Evolutionary conservation across 2,113 vertebrate genomes (phyloP).

Genomic region (Callipepla squamata): DNA sequence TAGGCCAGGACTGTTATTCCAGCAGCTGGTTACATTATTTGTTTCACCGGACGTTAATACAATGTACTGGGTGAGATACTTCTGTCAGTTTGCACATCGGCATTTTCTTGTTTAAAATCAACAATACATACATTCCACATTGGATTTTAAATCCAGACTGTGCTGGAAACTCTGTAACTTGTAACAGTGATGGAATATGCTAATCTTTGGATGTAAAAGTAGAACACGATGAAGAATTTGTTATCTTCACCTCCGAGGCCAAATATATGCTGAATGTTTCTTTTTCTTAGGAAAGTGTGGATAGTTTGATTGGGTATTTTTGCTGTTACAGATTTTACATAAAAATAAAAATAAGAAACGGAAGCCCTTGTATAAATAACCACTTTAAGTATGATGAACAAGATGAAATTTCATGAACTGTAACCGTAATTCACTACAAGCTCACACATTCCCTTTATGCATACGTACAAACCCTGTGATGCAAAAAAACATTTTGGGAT

Average conservation of each 20-base stretch:
- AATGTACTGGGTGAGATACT: not conserved
- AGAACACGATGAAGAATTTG: conserved; percentile 55
- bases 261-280: conserved; percentile 4
- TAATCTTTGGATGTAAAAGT: conserved; percentile 38
- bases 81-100: not conserved
- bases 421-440: not conserved
- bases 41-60: conserved; percentile 1
- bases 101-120: not conserved
- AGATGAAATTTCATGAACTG: not conserved
- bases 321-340: conserved; percentile 19
- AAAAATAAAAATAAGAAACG: not conserved
- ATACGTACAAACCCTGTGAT: not conserved
- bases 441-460: not conserved
- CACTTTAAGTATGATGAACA: conserved; percentile 30
- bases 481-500: not conserved
- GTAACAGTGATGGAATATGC: conserved; percentile 4
- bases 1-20: conserved; percentile 50
- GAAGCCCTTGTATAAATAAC: conserved; percentile 26
- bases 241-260: conserved; percentile 41
- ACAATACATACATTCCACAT: not conserved
- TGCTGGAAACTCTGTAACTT: conserved; percentile 30
- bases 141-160: not conserved
- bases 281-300: not conserved
- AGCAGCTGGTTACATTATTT: conserved; percentile 36
- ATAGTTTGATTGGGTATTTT: not conserved